phyloP scores from a whole-genome alignment of 2,113 vertebrate species.

The Maccullochella peelii region DNA sequence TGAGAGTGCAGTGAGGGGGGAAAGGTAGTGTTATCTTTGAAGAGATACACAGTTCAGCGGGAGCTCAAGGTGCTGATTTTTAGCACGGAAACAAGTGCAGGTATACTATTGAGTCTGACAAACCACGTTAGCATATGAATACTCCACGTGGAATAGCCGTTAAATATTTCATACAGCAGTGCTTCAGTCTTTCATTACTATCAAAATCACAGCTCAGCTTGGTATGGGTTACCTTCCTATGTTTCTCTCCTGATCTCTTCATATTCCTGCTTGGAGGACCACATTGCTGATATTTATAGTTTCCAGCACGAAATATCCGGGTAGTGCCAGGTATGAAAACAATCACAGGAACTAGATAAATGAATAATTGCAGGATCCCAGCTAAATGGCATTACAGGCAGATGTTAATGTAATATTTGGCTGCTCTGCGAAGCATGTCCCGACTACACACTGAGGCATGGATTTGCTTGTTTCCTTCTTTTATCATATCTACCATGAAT shows the following conservation, averaged over 20 bases:
- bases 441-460: constrained; percentile 26
- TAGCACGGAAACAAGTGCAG: constrained; percentile 3
- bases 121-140: constrained; percentile 5
- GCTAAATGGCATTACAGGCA: constrained; percentile 42
- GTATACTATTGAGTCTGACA: constrained; percentile 11
- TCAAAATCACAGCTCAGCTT: constrained; percentile 24
- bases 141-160: constrained; percentile 21
- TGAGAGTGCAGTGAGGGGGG: not conserved
- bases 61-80: not conserved
- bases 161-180: constrained; percentile 56
- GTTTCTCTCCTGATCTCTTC: constrained; percentile 5
- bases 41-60: constrained; percentile 27
- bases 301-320: not conserved
- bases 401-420: constrained; percentile 60
- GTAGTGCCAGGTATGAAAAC: constrained; percentile 26
- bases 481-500: constrained; percentile 63
- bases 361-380: constrained; percentile 39
- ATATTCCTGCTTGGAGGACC: constrained; percentile 16
- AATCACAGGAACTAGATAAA: constrained; percentile 30
- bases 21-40: not conserved
- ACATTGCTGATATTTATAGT: constrained; percentile 44
- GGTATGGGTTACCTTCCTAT: not conserved
- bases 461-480: constrained; percentile 59
- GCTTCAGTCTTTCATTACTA: constrained; percentile 44
- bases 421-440: constrained; percentile 37